Percentiles rank a stretch among this genome's conserved stretches.
These are phyloP conservation scores for Calameuta filiformis DNA, from an alignment of 2,888 invertebrate genomes.

Conservation along the genomic window DNA sequence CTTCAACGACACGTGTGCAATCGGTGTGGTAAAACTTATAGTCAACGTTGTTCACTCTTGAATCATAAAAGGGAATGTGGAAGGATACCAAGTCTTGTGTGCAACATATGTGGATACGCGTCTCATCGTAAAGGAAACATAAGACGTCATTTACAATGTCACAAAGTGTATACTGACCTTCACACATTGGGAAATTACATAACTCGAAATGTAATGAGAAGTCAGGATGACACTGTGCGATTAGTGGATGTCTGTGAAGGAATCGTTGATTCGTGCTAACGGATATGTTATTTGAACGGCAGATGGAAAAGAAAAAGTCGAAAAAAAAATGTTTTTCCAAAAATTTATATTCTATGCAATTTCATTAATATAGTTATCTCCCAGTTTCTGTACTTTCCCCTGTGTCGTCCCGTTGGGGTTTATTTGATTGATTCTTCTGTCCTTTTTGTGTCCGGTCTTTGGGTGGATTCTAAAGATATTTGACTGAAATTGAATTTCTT, in stretches of 20 bases:
- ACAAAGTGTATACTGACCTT: background rate
- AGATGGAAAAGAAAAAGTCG: background rate
- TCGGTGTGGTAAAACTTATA: slow-evolving; percentile 69
- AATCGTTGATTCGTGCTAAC: background rate
- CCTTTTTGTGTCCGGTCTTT: background rate
- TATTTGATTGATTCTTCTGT: background rate
- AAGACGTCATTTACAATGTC: background rate
- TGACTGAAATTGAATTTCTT: background rate
- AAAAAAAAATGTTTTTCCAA: background rate
- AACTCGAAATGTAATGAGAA: background rate
- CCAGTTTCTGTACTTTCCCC: background rate
- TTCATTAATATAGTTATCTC: background rate
- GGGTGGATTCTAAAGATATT: background rate
- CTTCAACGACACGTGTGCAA: slow-evolving; percentile 49
- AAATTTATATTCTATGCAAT: background rate
- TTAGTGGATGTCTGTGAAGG: background rate
- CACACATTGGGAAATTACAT: slow-evolving; percentile 1
- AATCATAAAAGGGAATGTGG: slow-evolving; percentile 51
- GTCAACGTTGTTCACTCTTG: slow-evolving; percentile 67
- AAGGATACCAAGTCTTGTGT: slow-evolving; percentile 1
- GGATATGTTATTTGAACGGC: background rate
- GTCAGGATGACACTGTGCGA: background rate
- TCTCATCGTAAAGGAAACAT: slow-evolving; percentile 6
- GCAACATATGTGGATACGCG: slow-evolving; percentile 7
- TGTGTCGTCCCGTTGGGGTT: background rate